Base-by-base conservation (phyloP, 2,113 vertebrate genomes). In the Petromus typicus region DNA sequence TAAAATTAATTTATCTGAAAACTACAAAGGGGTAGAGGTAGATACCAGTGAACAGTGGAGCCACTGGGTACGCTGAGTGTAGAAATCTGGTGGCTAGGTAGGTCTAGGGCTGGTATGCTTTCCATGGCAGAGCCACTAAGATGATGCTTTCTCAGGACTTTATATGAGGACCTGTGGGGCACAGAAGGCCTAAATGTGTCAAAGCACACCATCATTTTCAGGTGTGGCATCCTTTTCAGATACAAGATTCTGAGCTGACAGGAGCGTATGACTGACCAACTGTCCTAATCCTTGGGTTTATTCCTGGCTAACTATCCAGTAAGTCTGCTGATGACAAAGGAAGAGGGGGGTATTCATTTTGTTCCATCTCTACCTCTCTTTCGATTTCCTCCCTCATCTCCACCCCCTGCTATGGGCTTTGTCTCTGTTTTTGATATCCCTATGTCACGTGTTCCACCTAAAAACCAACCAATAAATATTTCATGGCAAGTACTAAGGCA, bases 231-330 rank as follows among this genome's bases (percentile, higher is more conserved):
- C 64, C 48, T 88, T 71, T 91, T 91, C 54, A 96, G 63, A 56
- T 40, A 76, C 12, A 73, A 45, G 64, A 87, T 87, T 86, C 63
- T 71, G 92, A 80, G 27, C 45, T 71, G 48, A 89, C 16, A 80
- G 66, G 45, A 90, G 22, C 40, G 32, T 54, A 61, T 81, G 73
- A 45, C 43, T 57, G 56, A 85, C 11, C 1, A 82, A 45, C n/a
- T 78, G 37, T 84, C 56, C 71, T 86, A 71, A 85, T 73, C 88
- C 48, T 84, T 81, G 57, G 48, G 78, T 92, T 97, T 95, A 86
- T 79, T 95, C 57, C 78, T 95, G 45, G 93, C 73, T 86, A 63
- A 92, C 43, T 81, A 63, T 87, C 25, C 76, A 25, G 71, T 11
- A 93, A 71, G 45, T 22, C 73, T 86, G 59, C 51, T 88, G 71